Evolutionary conservation across 2,113 vertebrate genomes (phyloP), one percentile per base, ranked within the genome.

Genomic region (Heterocephalus glaber): DNA sequence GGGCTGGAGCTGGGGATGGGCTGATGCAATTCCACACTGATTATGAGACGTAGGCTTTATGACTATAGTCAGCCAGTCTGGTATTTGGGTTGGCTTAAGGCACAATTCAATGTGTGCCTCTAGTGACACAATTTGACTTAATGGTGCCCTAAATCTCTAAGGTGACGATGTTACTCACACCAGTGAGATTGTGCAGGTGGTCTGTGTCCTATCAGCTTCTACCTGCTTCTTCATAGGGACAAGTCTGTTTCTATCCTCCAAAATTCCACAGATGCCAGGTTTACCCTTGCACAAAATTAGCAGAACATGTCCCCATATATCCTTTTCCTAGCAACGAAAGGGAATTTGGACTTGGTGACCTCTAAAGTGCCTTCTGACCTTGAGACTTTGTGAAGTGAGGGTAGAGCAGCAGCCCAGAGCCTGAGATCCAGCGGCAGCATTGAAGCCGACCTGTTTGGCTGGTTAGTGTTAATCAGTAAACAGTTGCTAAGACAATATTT

Each of bases 391-490:
- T 17, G 56, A 33, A 19, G 66, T 20, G 38, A n/a, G 28, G 66
- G 10, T 49, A 35, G 44, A 58, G 65, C 58, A 81, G 68, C 41
- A 81, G 38, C 47, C 20, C 44, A 8, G 70, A 72, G 61, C 7
- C 66, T 26, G 30, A 20, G 72, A 70, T 79, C 58, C 7, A 0
- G 80, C 5, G 4, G 86, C 44, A 4, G 86, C 84, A 35, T 91
- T 93, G 66, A 60, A 70, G 95, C 80, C 17, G 49, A 20, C 79
- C 96, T 70, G 74, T 86, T 83, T 30, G 84, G 80, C 76, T 87
- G 63, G 41, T 83, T 74, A 60, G 90, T 77, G 96, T 98, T 96
- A 93, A 96, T 97, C 84, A 97, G 96, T 92, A 97, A 96, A 79
- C 47, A 0, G 91, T 94, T 93, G 94, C 94, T 93, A 96, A 90